Conservation (phyloP, 2,113 vertebrate species). For the Haemorhous mexicanus region DNA sequence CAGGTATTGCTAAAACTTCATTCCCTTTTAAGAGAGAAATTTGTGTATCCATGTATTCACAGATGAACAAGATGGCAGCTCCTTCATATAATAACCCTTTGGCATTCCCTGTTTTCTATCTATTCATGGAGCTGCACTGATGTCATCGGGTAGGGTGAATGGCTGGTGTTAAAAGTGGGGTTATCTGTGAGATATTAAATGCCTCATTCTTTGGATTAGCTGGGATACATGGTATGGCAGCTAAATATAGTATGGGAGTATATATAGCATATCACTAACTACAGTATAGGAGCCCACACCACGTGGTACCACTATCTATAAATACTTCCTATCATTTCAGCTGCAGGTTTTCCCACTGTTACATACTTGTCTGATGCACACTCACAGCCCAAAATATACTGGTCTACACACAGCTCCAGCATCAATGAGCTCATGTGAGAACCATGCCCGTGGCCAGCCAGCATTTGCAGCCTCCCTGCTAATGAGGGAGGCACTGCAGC, state of each 20-base stretch:
- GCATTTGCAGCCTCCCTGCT: neutral
- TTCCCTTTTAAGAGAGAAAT: neutral
- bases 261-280: neutral
- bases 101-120: neutral
- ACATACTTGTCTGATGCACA: slow-evolving; percentile 8
- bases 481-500: neutral
- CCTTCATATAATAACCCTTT: neutral
- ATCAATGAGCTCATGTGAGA: slow-evolving; percentile 6
- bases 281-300: fast-evolving
- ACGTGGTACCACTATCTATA: neutral
- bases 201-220: neutral
- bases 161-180: neutral
- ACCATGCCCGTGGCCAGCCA: neutral
- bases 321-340: neutral
- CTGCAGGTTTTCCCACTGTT: neutral
- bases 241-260: neutral
- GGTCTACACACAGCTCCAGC: neutral
- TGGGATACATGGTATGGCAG: neutral
- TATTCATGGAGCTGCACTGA: neutral
- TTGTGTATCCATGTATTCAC: neutral
- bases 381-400: slow-evolving; percentile 1
- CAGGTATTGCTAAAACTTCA: neutral
- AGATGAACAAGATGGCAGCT: neutral
- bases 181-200: neutral
- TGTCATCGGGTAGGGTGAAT: neutral